Conservation (phyloP, 2,888 invertebrate genomes). For the Priapulus caudatus region DNA sequence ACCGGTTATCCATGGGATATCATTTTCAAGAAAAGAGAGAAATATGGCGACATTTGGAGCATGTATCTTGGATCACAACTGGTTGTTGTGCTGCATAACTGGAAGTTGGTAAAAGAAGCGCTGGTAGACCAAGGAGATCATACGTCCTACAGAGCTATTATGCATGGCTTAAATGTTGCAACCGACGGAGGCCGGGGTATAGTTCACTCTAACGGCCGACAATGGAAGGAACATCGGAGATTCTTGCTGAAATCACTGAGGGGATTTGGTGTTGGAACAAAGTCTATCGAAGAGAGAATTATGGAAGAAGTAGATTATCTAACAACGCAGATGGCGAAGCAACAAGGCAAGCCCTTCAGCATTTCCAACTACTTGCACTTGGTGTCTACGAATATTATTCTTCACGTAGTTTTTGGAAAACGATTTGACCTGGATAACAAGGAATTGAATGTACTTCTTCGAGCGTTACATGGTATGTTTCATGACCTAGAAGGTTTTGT, state of each 20-base stretch:
- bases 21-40: neutral
- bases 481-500: neutral
- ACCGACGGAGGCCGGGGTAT: neutral
- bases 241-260: neutral
- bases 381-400: neutral
- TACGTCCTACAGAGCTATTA: neutral
- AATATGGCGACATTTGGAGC: neutral
- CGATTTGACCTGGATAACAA: neutral
- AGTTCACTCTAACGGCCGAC: neutral
- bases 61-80: neutral
- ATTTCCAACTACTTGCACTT: neutral
- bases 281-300: slow-evolving; percentile 1
- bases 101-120: slow-evolving; percentile 1
- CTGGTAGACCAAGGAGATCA: neutral
- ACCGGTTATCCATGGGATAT: neutral
- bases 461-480: neutral
- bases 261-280: neutral
- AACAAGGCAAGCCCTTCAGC: no score
- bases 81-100: neutral
- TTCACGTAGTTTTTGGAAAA: neutral
- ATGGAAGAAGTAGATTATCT: neutral
- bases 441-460: neutral
- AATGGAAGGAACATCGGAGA: neutral
- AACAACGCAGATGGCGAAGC: no score
- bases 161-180: neutral